phyloP scores from a whole-genome alignment of 2,113 vertebrate genomes.

The Choloepus hoffmanni region DNA sequence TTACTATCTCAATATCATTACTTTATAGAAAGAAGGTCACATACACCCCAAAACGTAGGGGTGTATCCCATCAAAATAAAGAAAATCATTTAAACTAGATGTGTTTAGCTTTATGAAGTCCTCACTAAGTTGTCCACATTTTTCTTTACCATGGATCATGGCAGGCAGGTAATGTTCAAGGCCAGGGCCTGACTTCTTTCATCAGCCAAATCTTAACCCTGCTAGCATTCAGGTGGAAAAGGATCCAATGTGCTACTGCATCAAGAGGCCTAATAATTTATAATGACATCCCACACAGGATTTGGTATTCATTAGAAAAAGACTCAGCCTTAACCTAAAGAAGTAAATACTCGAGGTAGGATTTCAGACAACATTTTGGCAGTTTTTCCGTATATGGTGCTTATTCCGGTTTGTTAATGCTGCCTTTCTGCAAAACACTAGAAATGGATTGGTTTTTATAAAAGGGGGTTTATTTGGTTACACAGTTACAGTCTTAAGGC shows the following conservation, averaged over 20 bases:
- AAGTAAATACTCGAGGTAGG: neutral
- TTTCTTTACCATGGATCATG: rapidly evolving
- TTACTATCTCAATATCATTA: rapidly evolving
- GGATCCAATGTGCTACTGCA: neutral
- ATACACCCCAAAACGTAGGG: rapidly evolving
- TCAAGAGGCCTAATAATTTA: rapidly evolving
- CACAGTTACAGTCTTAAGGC: no score
- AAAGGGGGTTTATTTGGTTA: no score
- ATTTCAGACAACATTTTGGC: rapidly evolving
- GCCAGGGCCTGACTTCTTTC: rapidly evolving
- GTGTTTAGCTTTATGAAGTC: rapidly evolving
- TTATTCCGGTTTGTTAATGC: no score
- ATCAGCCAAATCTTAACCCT: rapidly evolving
- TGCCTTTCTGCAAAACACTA: no score
- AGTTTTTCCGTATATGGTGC: no score
- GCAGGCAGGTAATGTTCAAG: rapidly evolving
- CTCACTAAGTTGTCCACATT: rapidly evolving
- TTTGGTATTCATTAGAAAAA: rapidly evolving
- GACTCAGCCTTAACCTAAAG: neutral
- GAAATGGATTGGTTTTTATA: no score
- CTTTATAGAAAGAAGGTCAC: neutral
- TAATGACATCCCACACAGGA: rapidly evolving
- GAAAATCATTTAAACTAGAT: rapidly evolving
- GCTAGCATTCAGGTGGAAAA: rapidly evolving
- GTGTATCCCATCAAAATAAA: rapidly evolving